Percentiles rank a stretch among this genome's conserved stretches.
Evolutionary conservation across 1,140 invertebrate species (phyloP).

Genomic region (Rhagoletis pomonella): DNA sequence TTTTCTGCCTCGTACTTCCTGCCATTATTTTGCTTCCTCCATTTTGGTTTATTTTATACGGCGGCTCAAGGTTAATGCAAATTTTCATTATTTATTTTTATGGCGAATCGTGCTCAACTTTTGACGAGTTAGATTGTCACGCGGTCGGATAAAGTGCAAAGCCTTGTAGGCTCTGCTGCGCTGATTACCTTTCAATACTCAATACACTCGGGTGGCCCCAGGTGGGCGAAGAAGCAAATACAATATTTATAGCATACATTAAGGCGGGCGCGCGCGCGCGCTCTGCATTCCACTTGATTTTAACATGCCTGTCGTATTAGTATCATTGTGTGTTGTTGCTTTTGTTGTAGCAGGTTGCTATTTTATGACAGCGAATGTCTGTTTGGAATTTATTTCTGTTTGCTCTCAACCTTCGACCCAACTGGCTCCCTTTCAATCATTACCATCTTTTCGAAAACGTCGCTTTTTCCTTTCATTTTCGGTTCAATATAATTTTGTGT

Average conservation of each 20-base stretch:
- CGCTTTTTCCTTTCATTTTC: not conserved
- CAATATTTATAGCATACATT: constrained; percentile 35
- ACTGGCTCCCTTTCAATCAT: not conserved
- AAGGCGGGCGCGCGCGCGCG: not conserved
- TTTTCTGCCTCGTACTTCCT: not conserved
- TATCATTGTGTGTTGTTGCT: not conserved
- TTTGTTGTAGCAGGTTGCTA: not conserved
- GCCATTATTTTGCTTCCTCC: too few species aligned
- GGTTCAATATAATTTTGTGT: not conserved
- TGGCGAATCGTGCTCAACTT: constrained; percentile 20
- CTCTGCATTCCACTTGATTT: not conserved
- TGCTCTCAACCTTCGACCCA: not conserved
- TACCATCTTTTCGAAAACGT: not conserved
- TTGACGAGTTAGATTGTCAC: not conserved
- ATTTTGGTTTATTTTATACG: not conserved
- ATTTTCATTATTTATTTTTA: constrained; percentile 11
- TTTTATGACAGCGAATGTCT: constrained; percentile 29
- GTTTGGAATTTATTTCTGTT: constrained; percentile 14
- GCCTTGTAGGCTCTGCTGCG: not conserved
- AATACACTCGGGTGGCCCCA: not conserved
- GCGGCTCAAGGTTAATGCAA: constrained; percentile 7
- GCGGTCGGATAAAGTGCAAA: not conserved
- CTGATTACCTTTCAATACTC: constrained; percentile 20
- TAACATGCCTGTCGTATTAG: not conserved
- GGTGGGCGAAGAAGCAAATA: not conserved